phyloP scores from a whole-genome alignment of 2,888 invertebrate species.

The Limnephilus auricula region DNA sequence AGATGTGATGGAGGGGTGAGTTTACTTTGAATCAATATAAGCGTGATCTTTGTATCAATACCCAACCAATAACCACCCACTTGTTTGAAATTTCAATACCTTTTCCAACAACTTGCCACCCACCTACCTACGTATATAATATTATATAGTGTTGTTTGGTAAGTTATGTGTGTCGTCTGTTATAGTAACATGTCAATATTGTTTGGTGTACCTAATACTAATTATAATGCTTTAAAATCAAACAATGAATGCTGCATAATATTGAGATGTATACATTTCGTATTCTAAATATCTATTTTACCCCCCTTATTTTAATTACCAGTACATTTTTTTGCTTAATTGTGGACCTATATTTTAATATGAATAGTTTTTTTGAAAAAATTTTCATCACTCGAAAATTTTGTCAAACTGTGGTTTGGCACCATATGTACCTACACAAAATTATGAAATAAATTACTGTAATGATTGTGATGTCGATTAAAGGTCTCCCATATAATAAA shows the following conservation, averaged over 20 bases:
- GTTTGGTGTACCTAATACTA: not conserved
- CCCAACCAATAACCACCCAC: not conserved
- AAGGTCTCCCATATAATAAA: not conserved
- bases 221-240: not conserved
- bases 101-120: not conserved
- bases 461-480: not conserved
- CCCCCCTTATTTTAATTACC: not conserved
- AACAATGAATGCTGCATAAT: not conserved
- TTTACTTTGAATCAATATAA: conserved; percentile 37
- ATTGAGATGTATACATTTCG: not conserved
- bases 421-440: no score
- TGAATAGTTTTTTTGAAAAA: not conserved
- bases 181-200: not conserved
- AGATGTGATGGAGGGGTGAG: conserved; percentile 64
- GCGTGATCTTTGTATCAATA: not conserved
- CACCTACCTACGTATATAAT: not conserved
- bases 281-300: not conserved
- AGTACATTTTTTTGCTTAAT: not conserved
- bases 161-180: not conserved
- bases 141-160: not conserved
- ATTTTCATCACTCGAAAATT: no score
- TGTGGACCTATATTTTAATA: not conserved
- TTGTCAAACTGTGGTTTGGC: no score
- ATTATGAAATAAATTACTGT: not conserved
- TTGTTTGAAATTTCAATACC: not conserved